phyloP scores from a whole-genome alignment of 2,888 invertebrate species.

The Hermaeophaga mercurialis region DNA sequence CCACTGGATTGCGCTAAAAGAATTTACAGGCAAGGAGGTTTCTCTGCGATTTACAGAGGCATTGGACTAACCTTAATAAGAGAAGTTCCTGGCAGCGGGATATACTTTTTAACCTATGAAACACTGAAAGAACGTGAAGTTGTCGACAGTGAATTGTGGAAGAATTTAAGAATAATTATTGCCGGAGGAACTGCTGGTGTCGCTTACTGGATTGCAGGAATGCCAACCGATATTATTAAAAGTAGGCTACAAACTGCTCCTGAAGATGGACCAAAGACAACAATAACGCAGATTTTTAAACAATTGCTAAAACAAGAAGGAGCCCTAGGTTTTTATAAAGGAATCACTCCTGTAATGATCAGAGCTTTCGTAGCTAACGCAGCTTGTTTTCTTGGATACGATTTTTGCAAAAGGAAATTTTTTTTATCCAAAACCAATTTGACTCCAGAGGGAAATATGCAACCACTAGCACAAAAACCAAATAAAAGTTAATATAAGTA shows the following conservation, averaged over 20 bases:
- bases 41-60: no score
- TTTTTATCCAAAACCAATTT: no score
- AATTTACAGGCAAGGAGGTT: no score
- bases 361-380: slow-evolving; percentile 40
- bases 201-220: slow-evolving; percentile 33
- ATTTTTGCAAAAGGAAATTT: slow-evolving; percentile 33
- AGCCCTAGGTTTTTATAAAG: slow-evolving; percentile 32
- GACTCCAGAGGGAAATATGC: no score
- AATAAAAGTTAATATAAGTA: no score
- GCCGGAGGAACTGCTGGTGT: slow-evolving; percentile 40
- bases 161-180: slow-evolving; percentile 22
- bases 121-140: background rate
- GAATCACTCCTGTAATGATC: slow-evolving; percentile 35
- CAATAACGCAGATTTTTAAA: slow-evolving; percentile 34
- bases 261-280: slow-evolving; percentile 30
- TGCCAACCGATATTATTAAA: slow-evolving; percentile 40
- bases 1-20: no score
- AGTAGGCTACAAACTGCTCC: slow-evolving; percentile 37
- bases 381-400: slow-evolving; percentile 39
- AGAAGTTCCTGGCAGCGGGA: slow-evolving; percentile 1
- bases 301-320: slow-evolving; percentile 34
- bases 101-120: slow-evolving; percentile 14
- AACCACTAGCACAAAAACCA: no score
- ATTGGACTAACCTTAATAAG: slow-evolving; percentile 4
- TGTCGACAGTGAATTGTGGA: background rate